Conservation (phyloP, 2,113 vertebrate species). For the Cephalopterus ornatus region DNA sequence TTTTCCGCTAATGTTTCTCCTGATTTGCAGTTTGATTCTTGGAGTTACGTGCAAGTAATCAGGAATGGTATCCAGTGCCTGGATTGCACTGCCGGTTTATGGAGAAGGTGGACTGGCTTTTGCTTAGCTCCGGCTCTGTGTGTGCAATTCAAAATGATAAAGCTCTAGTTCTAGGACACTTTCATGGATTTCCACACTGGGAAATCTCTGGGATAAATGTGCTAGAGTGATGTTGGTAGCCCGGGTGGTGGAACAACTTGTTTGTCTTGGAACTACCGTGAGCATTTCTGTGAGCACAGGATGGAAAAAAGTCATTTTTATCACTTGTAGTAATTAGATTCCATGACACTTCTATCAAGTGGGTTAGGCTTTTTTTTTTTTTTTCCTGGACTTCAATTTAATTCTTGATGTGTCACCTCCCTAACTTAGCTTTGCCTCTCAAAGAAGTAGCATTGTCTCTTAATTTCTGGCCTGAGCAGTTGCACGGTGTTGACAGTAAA, state of each 20-base stretch:
- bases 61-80: fast-evolving
- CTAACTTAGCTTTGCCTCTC: background rate
- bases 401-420: background rate
- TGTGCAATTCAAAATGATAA: background rate
- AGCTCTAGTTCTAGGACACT: background rate
- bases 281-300: background rate
- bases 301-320: background rate
- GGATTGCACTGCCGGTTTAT: background rate
- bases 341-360: background rate
- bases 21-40: background rate
- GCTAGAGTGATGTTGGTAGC: background rate
- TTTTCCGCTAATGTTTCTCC: background rate
- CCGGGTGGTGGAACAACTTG: background rate
- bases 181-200: background rate
- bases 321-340: background rate
- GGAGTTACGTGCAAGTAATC: background rate
- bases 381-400: background rate
- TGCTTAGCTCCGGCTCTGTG: background rate
- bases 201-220: background rate
- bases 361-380: background rate
- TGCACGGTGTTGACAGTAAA: fast-evolving
- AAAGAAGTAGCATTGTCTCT: background rate
- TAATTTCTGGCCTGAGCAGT: background rate
- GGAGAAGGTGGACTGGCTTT: background rate
- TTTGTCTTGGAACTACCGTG: background rate